Base-by-base conservation (phyloP, 2,888 invertebrate genomes). In the Amiota minor region DNA sequence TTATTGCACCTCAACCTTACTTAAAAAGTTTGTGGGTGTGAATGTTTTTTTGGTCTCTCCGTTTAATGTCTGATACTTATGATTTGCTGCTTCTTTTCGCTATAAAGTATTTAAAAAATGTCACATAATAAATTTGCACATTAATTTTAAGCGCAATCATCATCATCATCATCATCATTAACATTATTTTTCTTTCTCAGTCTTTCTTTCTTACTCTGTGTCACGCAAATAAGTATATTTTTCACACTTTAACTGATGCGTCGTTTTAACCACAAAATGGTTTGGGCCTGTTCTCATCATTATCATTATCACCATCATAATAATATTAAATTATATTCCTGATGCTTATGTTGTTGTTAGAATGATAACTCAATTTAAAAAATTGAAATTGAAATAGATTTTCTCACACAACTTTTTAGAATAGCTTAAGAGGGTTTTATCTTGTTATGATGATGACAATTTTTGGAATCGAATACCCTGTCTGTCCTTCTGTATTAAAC, bases 301-400 rank as follows among this genome's bases (percentile, higher is more conserved):
- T 10, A 50, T n/a, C 20, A n/a, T 53, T 12, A 67, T n/a, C 50
- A 18, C 18, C 56, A 56, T 56, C 56, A 56, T 1, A 10, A 56
- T 56, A 10, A 56, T 16, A 56, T 56, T 56, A 18, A 18, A 56
- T 56, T 20, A 10, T 50, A 2, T 50, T 4, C 2, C 4, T 35
- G 35, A 35, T 35, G 35, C 6, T 35, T 3, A 6, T 35, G 35
- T 35, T 35, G 35, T 6, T 35, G 35, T 35, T 35, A 35, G 35
- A 8, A 35, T 23, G 35, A 62, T 45, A 59, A 62, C 77, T 81
- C 79, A 84, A 83, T 83, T 79, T 82, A 35, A 35, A 35, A 35
- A 50, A 50, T 50, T 81, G 79, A 81, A 83, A 84, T 84, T 78
- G 78, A 78, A 67, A 67, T 67, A 67, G 67, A 84, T 78, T 84